phyloP scores from a whole-genome alignment of 2,888 invertebrate genomes.

The Brenthis daphne region DNA sequence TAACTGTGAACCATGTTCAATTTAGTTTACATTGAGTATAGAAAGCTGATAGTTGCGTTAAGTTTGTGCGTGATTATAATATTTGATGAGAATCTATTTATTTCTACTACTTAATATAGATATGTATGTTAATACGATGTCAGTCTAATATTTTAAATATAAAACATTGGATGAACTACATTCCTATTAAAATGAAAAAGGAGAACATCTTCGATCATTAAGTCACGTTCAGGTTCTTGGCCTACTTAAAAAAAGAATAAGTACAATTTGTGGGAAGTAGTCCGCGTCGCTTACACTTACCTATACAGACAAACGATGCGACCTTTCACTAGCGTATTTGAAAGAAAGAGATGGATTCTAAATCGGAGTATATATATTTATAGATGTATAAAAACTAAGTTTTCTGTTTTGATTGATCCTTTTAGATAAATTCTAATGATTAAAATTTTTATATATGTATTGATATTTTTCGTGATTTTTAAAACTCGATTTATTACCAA shows the following conservation, averaged over 20 bases:
- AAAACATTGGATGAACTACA: neutral
- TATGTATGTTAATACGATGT: too few species aligned
- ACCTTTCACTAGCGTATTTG: conserved; percentile 62
- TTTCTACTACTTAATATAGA: too few species aligned
- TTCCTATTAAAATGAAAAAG: conserved; percentile 21
- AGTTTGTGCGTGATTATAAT: conserved; percentile 1
- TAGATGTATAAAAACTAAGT: neutral
- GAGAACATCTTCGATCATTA: conserved; percentile 47
- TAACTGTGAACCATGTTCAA: conserved; percentile 2
- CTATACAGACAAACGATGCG: conserved; percentile 48
- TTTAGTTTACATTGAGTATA: conserved; percentile 21
- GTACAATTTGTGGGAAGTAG: conserved; percentile 69
- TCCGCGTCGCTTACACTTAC: conserved; percentile 55
- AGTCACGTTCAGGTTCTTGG: conserved; percentile 62
- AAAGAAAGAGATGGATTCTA: conserved; percentile 57
- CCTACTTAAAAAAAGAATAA: conserved; percentile 56
- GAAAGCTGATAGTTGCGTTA: conserved; percentile 25
- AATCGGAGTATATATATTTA: conserved; percentile 37
- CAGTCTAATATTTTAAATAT: neutral
- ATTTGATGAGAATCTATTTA: too few species aligned
- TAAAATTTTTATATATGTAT: too few species aligned
- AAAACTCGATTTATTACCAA: neutral
- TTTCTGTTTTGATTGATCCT: too few species aligned
- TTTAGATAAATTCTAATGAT: too few species aligned
- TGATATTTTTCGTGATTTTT: neutral